Conservation (phyloP, 37 sponge, comb jelly and placozoan genomes). For the Halisarca cf. caerulea region DNA sequence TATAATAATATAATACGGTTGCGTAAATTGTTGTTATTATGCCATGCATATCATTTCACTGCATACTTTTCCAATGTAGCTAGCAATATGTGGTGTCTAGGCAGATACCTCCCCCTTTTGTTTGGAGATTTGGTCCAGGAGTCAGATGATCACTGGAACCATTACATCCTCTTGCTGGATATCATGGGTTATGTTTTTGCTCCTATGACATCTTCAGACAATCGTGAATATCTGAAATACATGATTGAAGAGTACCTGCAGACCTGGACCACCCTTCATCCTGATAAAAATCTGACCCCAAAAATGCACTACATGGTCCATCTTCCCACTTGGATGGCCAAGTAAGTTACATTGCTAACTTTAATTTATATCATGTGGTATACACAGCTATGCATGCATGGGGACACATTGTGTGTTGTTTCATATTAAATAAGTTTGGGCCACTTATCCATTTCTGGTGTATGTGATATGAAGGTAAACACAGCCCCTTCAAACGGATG, state of each 20-base stretch:
- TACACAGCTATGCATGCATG: not conserved
- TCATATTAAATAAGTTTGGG: not conserved
- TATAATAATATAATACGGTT: no score
- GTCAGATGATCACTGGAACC: constrained; percentile 37
- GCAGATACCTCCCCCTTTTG: constrained; percentile 52
- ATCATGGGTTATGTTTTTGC: constrained; percentile 67
- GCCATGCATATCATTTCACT: no score
- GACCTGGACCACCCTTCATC: constrained; percentile 37
- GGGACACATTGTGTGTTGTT: not conserved
- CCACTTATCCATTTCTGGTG: constrained; percentile 13
- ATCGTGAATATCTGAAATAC: constrained; percentile 1
- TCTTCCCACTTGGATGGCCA: constrained; percentile 36
- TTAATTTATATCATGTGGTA: not conserved
- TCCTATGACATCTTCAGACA: constrained; percentile 39
- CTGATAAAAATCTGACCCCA: constrained; percentile 39
- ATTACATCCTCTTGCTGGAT: constrained; percentile 47
- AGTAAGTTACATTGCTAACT: constrained; percentile 6
- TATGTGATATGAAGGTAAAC: constrained; percentile 7
- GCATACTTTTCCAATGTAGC: constrained; percentile 21
- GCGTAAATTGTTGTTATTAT: no score
- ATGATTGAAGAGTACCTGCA: constrained; percentile 34
- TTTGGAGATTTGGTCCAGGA: constrained; percentile 53
- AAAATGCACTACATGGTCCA: constrained; percentile 68
- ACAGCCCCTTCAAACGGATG: not conserved
- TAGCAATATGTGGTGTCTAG: constrained; percentile 71